Base-by-base conservation (phyloP, 2,797 vertebrate genomes). In the Molossus molossus region DNA sequence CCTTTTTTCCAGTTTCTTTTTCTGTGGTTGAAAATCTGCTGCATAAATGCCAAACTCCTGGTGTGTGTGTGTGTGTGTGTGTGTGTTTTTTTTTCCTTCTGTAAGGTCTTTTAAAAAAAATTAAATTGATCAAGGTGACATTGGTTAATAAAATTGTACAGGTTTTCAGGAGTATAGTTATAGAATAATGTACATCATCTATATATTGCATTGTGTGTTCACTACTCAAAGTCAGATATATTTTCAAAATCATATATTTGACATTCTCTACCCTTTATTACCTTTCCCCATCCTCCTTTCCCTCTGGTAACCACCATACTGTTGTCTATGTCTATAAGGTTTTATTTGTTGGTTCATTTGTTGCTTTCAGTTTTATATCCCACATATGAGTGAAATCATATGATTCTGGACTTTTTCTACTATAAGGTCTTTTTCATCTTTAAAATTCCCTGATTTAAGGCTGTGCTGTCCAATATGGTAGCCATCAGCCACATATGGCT, bases 381-480 rank as follows among this genome's bases (percentile, higher is more conserved):
- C 37, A 45, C 69, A 72, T 72, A 11, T 45, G 37, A 72, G 37
- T 45, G 37, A 72, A 72, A 40, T 45, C 69, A 72, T 72, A 45
- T 72, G 69, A 37, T 40, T 72, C 33, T 45, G 45, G 53, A 58
- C 6, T 57, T 79, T 79, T 79, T 79, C n/a, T 12, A 37, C 14
- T 77, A n/a, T 87, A 57, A 95, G 37, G 6, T 23, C 25, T 69
- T 91, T 95, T 95, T 76, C 33, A 79, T 92, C 12, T 37, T n/a
- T 8, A 80, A 6, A 50, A 77, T 85, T 90, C 58, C 60, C n/a
- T 77, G 25, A 73, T 90, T 80, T 83, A 92, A 90, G 50, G 87
- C n/a, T 93, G 5, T 83, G 58, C 77, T 90, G 2, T 90, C 33
- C 11, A 37, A 0, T 89, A 65, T 70, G 23, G 45, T 90, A 89